A percentile compares a stretch with the other conserved stretches of the same genome.
phyloP scores from a whole-genome alignment of 2,888 invertebrate species.

The Xanthorhoe spadicearia region DNA sequence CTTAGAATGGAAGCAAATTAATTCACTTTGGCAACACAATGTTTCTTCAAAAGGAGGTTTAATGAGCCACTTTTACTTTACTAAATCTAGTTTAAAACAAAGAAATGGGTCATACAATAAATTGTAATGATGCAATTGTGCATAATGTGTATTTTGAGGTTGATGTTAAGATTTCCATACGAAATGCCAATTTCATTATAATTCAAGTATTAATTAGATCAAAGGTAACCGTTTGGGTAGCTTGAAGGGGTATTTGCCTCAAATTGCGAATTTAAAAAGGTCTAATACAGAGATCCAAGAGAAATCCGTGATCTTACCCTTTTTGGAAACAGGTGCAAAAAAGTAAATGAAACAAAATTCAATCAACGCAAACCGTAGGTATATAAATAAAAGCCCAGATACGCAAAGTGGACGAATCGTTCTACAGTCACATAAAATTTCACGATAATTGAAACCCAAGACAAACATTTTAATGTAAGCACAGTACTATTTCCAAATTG shows the following conservation, averaged over 20 bases:
- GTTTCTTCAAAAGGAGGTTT: conserved; percentile 13
- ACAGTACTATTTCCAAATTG: conserved; percentile 28
- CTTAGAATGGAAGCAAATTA: conserved; percentile 26
- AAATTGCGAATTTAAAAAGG: too few species aligned
- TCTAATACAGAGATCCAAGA: background rate
- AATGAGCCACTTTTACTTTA: conserved; percentile 8
- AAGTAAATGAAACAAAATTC: conserved; percentile 8
- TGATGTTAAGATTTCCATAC: too few species aligned
- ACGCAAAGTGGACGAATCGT: conserved; percentile 8
- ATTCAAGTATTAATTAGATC: too few species aligned
- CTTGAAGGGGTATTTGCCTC: too few species aligned
- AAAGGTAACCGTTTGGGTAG: too few species aligned
- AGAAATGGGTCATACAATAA: background rate
- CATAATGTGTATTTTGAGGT: background rate
- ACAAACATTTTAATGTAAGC: conserved; percentile 35
- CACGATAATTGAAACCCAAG: conserved; percentile 30
- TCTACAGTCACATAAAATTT: conserved; percentile 20
- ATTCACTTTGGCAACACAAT: conserved; percentile 33
- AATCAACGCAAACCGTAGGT: conserved; percentile 8
- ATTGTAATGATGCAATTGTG: background rate
- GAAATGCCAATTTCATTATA: too few species aligned
- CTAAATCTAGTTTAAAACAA: background rate
- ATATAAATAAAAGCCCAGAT: conserved; percentile 6
- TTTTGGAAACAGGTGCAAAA: background rate
- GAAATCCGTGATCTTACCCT: background rate